Conservation (phyloP, 1,140 invertebrate species). For the Nylanderia fulva region DNA sequence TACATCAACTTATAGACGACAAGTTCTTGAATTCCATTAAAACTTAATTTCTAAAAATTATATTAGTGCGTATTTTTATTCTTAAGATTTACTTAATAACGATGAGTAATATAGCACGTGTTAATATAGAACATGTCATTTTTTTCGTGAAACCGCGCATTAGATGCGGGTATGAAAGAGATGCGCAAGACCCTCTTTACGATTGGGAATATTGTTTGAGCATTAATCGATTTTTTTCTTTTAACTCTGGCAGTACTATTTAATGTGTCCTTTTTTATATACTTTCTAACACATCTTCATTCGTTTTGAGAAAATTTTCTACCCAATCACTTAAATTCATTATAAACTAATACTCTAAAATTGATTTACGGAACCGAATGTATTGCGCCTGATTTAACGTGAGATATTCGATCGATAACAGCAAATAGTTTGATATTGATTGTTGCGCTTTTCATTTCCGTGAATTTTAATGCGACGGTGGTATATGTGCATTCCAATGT, state of each 20-base stretch:
- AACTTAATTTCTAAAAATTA: constrained; percentile 76
- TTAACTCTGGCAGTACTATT: constrained; percentile 83
- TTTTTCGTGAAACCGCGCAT: constrained; percentile 34
- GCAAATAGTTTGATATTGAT: constrained; percentile 74
- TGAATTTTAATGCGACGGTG: constrained; percentile 48
- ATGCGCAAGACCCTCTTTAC: constrained; percentile 64
- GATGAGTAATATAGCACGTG: constrained; percentile 48
- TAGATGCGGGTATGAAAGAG: constrained; percentile 60
- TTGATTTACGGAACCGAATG: constrained; percentile 58
- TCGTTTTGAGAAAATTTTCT: constrained; percentile 56
- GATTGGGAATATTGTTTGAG: constrained; percentile 77
- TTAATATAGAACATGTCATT: constrained; percentile 56
- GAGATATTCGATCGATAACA: constrained; percentile 63
- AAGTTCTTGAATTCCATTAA: constrained; percentile 82
- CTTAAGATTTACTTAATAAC: constrained; percentile 53
- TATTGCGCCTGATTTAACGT: constrained; percentile 62
- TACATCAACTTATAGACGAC: constrained; percentile 79
- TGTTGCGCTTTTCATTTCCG: constrained; percentile 75
- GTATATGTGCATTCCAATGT: constrained; percentile 29
- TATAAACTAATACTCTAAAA: constrained; percentile 67
- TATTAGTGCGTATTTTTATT: constrained; percentile 52
- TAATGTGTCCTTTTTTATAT: constrained; percentile 75
- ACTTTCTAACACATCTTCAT: constrained; percentile 70
- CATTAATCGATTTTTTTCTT: constrained; percentile 79
- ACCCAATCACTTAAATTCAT: constrained; percentile 63